Percentiles rank a stretch among this genome's conserved stretches.
Conservation (phyloP, 2,888 invertebrate genomes). For the Apotomis capreana region DNA sequence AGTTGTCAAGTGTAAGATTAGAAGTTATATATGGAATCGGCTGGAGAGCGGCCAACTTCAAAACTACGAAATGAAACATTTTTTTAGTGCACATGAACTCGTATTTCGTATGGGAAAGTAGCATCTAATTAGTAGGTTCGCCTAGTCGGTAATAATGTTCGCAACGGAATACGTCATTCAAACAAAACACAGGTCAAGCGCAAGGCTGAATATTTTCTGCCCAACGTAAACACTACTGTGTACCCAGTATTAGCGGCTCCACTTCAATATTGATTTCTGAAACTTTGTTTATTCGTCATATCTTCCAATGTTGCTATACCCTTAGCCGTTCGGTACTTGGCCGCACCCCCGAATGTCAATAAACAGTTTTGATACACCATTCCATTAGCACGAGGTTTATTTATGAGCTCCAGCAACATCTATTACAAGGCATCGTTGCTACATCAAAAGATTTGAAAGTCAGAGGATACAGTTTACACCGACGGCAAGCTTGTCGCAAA, state of each 20-base stretch:
- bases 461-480: slow-evolving; percentile 7
- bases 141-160: slow-evolving; percentile 6
- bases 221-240: slow-evolving; percentile 49
- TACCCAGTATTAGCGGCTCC: slow-evolving; percentile 39
- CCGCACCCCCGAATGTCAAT: slow-evolving; percentile 11
- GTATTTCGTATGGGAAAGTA: slow-evolving; percentile 4
- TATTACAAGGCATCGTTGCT: slow-evolving; percentile 5
- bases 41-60: slow-evolving; percentile 67
- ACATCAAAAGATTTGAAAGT: slow-evolving; percentile 31
- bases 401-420: slow-evolving; percentile 16
- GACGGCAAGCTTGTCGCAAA: slow-evolving; percentile 14
- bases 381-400: slow-evolving; percentile 19
- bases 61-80: slow-evolving; percentile 57
- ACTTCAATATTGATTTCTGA: slow-evolving; percentile 32
- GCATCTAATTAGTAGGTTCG: background rate
- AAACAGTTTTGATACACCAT: slow-evolving; percentile 14
- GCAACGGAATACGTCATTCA: slow-evolving; percentile 38
- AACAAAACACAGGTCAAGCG: slow-evolving; percentile 56
- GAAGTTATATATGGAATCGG: slow-evolving; percentile 63
- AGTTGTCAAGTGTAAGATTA: slow-evolving; percentile 59
- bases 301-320: slow-evolving; percentile 19
- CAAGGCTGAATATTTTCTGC: slow-evolving; percentile 61
- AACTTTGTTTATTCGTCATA: slow-evolving; percentile 28
- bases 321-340: slow-evolving; percentile 2
- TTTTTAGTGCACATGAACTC: slow-evolving; percentile 52